A percentile compares a stretch with the other conserved stretches of the same genome.
Conservation (phyloP, 2,113 vertebrate species). For the Gambusia affinis region DNA sequence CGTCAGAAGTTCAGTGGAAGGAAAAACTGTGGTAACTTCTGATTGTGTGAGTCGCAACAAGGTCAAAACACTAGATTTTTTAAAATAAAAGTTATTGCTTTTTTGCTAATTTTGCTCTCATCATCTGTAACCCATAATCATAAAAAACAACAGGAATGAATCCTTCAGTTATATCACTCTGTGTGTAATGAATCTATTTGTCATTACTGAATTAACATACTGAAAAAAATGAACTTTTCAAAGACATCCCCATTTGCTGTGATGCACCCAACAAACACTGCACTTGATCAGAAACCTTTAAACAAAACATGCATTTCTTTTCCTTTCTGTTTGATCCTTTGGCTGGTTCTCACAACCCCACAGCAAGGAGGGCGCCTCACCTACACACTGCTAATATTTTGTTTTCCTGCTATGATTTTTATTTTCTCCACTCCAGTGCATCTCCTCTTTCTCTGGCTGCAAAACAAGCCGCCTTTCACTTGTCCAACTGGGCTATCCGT, state of each 20-base stretch:
- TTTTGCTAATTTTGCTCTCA: not conserved
- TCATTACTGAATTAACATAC: not conserved
- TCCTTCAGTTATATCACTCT: not conserved
- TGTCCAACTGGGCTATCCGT: conserved; percentile 23
- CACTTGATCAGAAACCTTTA: conserved; percentile 55
- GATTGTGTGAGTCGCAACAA: not conserved
- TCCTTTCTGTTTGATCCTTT: conserved; percentile 40
- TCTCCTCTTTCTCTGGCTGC: conserved; percentile 11
- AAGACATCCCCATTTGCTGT: not conserved
- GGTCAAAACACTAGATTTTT: not conserved
- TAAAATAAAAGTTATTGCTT: not conserved
- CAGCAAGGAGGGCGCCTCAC: conserved; percentile 9
- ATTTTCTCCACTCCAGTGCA: not conserved
- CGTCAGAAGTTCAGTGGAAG: not conserved
- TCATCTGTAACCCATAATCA: too few relatives aligned
- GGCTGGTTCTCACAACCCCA: conserved; percentile 20
- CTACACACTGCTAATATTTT: not conserved
- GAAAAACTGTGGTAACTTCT: not conserved
- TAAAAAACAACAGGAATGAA: not conserved
- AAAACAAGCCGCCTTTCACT: conserved; percentile 10
- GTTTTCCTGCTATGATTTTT: not conserved
- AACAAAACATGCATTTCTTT: conserved; percentile 68
- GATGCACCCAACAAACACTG: conserved; percentile 7
- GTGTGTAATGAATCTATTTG: not conserved
- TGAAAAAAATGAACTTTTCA: not conserved